Base-by-base conservation (phyloP, 2,797 vertebrate genomes). In the Enoplosus armatus region DNA sequence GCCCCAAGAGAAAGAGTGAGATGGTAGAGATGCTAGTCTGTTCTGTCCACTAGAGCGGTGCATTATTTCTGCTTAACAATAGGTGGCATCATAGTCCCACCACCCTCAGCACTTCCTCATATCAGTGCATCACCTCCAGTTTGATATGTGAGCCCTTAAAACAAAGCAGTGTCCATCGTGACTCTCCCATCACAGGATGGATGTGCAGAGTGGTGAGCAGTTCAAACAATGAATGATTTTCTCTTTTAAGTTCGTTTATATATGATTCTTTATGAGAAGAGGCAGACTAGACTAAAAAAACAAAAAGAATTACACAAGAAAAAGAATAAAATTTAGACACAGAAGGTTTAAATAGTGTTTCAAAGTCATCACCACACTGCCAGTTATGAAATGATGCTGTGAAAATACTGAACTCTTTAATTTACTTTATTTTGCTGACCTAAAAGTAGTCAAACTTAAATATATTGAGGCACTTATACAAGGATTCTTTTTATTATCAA, bases 41-140 rank as follows among this genome's bases (percentile, higher is more conserved):
- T 6, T 48, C 9, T 53, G 35, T 56, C 24, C 22, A 1, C 51
- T 20, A 9, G 2, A 75, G 29, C 18, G 0, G 1, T 72, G 85
- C 35, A 59, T 7, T 89, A 31, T n/a, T 70, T 50, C 29, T 73
- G 6, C 3, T 24, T 0, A 72, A 54, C 93, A 91, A 82, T 20
- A 93, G 92, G 75, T 82, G 93, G 93, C 74, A 26, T 20, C 73
- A 78, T 41, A 64, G 66, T 8, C 10, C 37, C 62, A 75, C 39
- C 1, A 2, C 59, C 0, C 27, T 68, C 35, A 26, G 33, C 58
- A 33, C n/a, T 18, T 55, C 9, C 16, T 3, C 26, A 16, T 7
- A 2, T 55, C 5, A 39, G 22, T 0, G 9, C 22, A n/a, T 69
- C 29, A 29, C 20, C 26, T 48, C n/a, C 3, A 7, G 18, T 48